A percentile compares a stretch with the other conserved stretches of the same genome.
These are phyloP conservation scores for Cryptocephalus moraei DNA, from an alignment of 2,888 invertebrate species.

Conservation along the genomic window DNA sequence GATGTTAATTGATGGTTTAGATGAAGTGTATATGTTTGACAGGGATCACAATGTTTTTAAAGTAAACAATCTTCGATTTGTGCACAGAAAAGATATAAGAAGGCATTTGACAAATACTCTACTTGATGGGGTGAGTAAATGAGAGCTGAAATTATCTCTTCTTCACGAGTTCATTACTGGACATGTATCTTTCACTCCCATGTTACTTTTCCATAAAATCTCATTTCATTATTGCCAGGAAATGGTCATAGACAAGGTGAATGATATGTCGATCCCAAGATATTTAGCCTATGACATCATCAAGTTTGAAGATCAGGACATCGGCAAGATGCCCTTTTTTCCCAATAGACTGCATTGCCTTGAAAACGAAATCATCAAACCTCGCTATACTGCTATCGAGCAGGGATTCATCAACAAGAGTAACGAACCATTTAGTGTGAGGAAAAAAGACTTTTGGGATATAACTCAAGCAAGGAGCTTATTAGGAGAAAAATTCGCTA, in stretches of 20 bases:
- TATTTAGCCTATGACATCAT: slow-evolving; percentile 94
- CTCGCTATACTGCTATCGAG: slow-evolving; percentile 58
- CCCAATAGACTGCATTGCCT: slow-evolving; percentile 70
- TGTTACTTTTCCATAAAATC: not conserved
- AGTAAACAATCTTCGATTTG: slow-evolving; percentile 72
- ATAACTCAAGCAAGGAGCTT: slow-evolving; percentile 58
- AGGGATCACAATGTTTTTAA: slow-evolving; percentile 88
- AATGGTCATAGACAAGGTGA: slow-evolving; percentile 87
- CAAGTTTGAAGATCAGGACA: slow-evolving; percentile 65
- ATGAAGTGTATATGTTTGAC: slow-evolving; percentile 88
- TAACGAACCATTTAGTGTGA: slow-evolving; percentile 81
- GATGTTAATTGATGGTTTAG: slow-evolving; percentile 84
- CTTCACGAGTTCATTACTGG: too few relatives aligned
- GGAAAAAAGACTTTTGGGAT: slow-evolving; percentile 88
- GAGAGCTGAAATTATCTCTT: not conserved
- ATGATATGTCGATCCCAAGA: slow-evolving; percentile 67
- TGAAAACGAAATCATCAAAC: slow-evolving; percentile 57
- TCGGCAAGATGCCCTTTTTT: slow-evolving; percentile 66
- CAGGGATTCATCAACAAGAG: slow-evolving; percentile 63
- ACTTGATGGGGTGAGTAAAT: slow-evolving; percentile 74
- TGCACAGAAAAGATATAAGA: slow-evolving; percentile 58
- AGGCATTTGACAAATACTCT: slow-evolving; percentile 71
- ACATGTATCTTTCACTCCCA: not conserved
- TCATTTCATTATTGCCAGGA: slow-evolving; percentile 51
- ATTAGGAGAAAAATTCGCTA: slow-evolving; percentile 76